These are phyloP conservation scores for Tetrax tetrax DNA, from an alignment of 2,113 vertebrate species.

Conservation along the genomic window DNA sequence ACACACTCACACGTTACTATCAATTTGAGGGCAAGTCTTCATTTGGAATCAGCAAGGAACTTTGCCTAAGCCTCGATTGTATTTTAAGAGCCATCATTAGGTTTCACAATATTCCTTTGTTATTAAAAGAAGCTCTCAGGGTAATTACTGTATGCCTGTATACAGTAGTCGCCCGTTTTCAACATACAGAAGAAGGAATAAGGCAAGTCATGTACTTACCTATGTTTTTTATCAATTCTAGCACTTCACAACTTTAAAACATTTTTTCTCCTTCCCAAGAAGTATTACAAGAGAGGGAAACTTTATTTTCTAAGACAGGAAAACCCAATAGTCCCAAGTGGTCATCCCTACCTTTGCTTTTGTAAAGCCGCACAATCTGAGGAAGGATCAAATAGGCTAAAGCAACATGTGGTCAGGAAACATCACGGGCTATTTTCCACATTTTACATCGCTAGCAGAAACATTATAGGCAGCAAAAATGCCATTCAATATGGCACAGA, in stretches of 20 bases:
- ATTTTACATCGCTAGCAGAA: not conserved
- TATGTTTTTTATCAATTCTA: not conserved
- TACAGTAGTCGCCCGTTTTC: not conserved
- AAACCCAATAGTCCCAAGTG: not conserved
- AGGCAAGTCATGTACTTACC: not conserved
- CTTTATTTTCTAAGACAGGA: not conserved
- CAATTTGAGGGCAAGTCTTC: not conserved
- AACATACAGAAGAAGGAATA: not conserved
- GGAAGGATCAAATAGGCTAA: not conserved
- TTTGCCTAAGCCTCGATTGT: not conserved
- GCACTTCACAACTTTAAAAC: not conserved
- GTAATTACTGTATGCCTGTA: not conserved
- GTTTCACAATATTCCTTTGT: not conserved
- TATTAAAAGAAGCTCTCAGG: not conserved
- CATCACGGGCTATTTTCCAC: not conserved
- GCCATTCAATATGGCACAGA: not conserved
- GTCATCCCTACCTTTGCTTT: not conserved
- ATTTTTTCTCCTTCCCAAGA: not conserved
- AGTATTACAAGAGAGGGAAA: not conserved
- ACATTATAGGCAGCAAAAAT: constrained; percentile 8
- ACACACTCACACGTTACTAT: not conserved
- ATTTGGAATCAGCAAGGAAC: not conserved
- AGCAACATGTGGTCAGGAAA: not conserved
- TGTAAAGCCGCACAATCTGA: not conserved
- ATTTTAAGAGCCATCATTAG: not conserved